Evolutionary conservation across 2,888 invertebrate genomes (phyloP), one percentile per base, ranked within the genome.

Genomic region (Spicauda simplicius): DNA sequence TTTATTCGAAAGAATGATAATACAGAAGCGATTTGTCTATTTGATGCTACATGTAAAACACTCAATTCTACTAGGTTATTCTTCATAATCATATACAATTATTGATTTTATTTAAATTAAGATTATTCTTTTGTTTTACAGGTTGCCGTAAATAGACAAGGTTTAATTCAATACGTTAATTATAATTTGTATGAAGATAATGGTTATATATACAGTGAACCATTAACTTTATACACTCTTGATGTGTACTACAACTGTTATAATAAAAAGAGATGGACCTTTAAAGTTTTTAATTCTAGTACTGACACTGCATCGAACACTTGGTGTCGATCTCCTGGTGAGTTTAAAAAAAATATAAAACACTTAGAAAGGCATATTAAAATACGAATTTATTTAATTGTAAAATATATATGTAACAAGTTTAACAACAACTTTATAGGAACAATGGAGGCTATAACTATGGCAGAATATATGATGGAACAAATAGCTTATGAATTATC

Each of bases 241-340:
- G 57, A 83, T 0, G 83, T 85, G 4, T 75, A 94, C 7, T 91
- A 88, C 74, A 95, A 94, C 73, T 95, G 95, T 74, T 97, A 97
- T 76, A 94, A 95, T 70, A 88, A 93, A 71, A 77, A 88, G 7
- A 75, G 85, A 1, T 90, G 90, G 90, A 83, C 84, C 37, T 82
- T 77, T 45, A 88, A 84, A 65, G 59, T 82, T 6, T 90, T 88
- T 69, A 91, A 92, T 18, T 91, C 91, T 0, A 85, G 79, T 14
- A 97, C 97, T 0, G 96, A 97, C 75, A 93, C 94, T 18, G 89
- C 95, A 0, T 88, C 94, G 0, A 96, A 95, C 75, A 95, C 95
- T 0, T 96, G 86, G 75, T 92, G 94, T 68, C 88, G 97, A 83
- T 93, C 96, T 18, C 97, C 97, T 76, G 96, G 97, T 95, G 85